phyloP scores from a whole-genome alignment of 2,888 invertebrate genomes.

The Leptopilina drosophilae region DNA sequence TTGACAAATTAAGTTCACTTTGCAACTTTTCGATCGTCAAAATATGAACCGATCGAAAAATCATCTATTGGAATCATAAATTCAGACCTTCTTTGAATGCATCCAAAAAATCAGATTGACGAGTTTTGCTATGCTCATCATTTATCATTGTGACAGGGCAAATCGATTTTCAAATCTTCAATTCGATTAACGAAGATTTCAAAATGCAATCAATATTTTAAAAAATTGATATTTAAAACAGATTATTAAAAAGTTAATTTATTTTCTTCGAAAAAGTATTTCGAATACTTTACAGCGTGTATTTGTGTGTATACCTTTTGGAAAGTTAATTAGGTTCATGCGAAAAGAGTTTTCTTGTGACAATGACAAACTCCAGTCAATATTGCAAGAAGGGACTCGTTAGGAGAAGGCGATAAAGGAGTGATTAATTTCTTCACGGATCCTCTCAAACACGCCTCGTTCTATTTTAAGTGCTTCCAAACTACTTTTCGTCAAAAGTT shows the following conservation, averaged over 20 bases:
- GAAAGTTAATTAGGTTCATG: neutral
- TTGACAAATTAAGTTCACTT: constrained; percentile 35
- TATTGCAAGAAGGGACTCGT: constrained; percentile 67
- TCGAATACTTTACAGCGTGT: no score
- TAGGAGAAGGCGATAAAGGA: constrained; percentile 56
- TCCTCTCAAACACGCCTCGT: constrained; percentile 56
- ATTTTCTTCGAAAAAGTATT: neutral
- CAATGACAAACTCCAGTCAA: constrained; percentile 61
- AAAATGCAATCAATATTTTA: neutral
- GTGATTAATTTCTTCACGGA: constrained; percentile 42
- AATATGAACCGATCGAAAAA: constrained; percentile 11
- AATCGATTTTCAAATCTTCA: neutral
- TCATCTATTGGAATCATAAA: constrained; percentile 37
- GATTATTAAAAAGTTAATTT: neutral
- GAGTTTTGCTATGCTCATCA: neutral
- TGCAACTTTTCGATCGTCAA: constrained; percentile 36
- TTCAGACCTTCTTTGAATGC: constrained; percentile 7
- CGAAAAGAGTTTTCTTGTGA: no score
- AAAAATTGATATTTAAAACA: neutral
- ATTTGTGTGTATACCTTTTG: neutral
- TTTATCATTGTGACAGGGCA: constrained; percentile 10
- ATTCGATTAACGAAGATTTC: constrained; percentile 2
- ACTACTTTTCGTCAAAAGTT: constrained; percentile 51
- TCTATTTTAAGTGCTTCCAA: constrained; percentile 59
- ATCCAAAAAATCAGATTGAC: constrained; percentile 29